Percentiles rank a stretch among this genome's conserved stretches.
Conservation (phyloP, 2,888 invertebrate genomes). For the Acleris emargana region DNA sequence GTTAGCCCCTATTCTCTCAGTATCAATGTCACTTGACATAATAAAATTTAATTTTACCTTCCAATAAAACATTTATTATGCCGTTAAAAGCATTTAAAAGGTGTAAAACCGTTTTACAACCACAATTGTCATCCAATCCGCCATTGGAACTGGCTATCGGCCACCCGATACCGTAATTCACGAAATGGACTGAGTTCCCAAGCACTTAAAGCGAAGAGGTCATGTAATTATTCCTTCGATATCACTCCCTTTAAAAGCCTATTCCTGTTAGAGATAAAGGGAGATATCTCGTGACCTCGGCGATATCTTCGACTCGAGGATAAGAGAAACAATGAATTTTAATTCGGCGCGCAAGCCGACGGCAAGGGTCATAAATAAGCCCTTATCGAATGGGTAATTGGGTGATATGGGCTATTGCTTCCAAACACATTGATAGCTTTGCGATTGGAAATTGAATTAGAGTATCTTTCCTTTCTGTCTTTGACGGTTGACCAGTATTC, state of each 20-base stretch:
- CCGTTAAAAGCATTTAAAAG: conserved; percentile 55
- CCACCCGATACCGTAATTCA: conserved; percentile 57
- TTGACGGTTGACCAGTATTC: conserved; percentile 3
- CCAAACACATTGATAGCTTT: conserved; percentile 59
- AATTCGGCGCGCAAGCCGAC: conserved; percentile 65
- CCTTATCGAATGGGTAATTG: conserved; percentile 82
- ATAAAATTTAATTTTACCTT: conserved; percentile 43
- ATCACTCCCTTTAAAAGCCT: conserved; percentile 77
- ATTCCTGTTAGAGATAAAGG: conserved; percentile 80
- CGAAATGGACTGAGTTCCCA: conserved; percentile 46
- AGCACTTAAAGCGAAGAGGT: conserved; percentile 64
- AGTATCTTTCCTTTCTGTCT: conserved; percentile 49
- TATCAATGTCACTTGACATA: conserved; percentile 35
- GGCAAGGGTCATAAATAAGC: conserved; percentile 70
- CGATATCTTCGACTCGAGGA: conserved; percentile 73
- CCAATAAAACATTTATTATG: conserved; percentile 51
- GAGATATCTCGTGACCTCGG: conserved; percentile 77
- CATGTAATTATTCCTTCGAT: conserved; percentile 68
- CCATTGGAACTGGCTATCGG: conserved; percentile 55
- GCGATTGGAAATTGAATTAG: conserved; percentile 69
- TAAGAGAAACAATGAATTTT: conserved; percentile 82
- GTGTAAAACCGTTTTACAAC: conserved; percentile 62
- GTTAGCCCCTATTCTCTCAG: conserved; percentile 13
- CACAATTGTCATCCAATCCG: conserved; percentile 56
- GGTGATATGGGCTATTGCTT: conserved; percentile 74